A percentile compares a stretch with the other conserved stretches of the same genome.
Evolutionary conservation across 2,113 vertebrate species (phyloP).

Genomic region (Anser brachyrhynchus): DNA sequence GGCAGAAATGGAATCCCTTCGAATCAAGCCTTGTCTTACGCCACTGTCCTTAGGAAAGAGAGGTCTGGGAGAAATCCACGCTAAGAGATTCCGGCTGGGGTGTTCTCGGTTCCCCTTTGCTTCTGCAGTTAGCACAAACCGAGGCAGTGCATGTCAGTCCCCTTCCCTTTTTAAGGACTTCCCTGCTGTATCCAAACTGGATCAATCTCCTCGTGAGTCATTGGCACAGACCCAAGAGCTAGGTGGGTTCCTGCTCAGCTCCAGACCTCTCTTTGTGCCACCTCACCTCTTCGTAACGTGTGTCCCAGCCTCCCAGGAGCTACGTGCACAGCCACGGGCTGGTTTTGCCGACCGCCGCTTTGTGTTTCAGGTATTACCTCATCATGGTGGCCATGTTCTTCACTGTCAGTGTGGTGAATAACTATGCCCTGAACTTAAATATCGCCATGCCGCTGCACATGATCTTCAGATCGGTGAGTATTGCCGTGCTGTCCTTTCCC

Average conservation of each 20-base stretch:
- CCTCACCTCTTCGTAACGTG: background rate
- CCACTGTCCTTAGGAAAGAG: background rate
- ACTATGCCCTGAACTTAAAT: slow-evolving; percentile 96
- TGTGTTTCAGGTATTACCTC: slow-evolving; percentile 84
- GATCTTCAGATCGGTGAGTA: slow-evolving; percentile 98
- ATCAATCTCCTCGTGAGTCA: background rate
- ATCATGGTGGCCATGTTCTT: slow-evolving; percentile 99
- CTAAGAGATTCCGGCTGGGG: background rate
- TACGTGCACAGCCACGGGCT: accelerated
- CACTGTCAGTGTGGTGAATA: slow-evolving; percentile 95
- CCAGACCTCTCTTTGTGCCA: background rate
- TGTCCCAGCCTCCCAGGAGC: background rate
- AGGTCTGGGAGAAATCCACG: background rate
- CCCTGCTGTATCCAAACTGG: background rate
- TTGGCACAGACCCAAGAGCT: background rate
- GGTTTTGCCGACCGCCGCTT: background rate
- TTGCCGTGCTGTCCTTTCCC: background rate
- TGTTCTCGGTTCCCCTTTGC: background rate
- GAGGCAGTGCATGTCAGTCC: background rate
- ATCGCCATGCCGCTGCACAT: slow-evolving; percentile 98
- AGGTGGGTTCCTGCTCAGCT: background rate
- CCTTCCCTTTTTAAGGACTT: background rate
- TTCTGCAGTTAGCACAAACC: background rate
- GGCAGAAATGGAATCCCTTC: background rate
- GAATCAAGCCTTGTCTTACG: background rate